Conservation (phyloP, 2,113 vertebrate species). For the Dicerorhinus sumatrensis region DNA sequence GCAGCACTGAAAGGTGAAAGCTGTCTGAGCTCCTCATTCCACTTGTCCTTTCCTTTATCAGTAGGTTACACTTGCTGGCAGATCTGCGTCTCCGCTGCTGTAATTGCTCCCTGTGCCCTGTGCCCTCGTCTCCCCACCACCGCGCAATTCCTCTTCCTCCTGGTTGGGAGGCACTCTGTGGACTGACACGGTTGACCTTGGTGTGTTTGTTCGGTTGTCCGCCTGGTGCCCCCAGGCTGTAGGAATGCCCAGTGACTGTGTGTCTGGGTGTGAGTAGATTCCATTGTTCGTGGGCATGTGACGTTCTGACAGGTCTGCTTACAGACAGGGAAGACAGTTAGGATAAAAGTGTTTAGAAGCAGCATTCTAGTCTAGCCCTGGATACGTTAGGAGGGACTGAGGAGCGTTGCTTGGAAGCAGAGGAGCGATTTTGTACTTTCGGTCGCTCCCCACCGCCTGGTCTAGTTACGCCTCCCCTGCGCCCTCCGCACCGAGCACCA, state of each 20-base stretch:
- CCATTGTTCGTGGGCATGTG: accelerated
- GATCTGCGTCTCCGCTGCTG: neutral
- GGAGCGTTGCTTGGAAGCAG: neutral
- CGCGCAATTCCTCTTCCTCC: accelerated
- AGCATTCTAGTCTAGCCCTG: accelerated
- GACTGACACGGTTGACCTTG: neutral
- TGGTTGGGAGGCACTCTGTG: too few relatives aligned
- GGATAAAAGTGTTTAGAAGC: accelerated
- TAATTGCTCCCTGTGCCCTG: too few relatives aligned
- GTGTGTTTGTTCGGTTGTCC: accelerated
- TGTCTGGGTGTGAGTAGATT: neutral
- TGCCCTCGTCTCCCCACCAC: accelerated
- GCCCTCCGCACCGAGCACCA: accelerated
- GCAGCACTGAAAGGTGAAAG: too few relatives aligned
- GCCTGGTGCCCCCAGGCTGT: accelerated
- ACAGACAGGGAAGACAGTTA: accelerated
- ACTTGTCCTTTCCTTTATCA: neutral
- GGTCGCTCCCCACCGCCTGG: accelerated
- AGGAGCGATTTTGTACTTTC: too few relatives aligned
- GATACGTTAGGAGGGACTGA: accelerated
- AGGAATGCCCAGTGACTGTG: accelerated
- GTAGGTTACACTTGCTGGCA: too few relatives aligned
- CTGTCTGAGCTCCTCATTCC: accelerated
- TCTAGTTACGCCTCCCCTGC: accelerated
- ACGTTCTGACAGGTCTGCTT: neutral